These are phyloP conservation scores for Phallusia fumigata DNA, from an alignment of 23 tunicate genomes.

Conservation along the genomic window DNA sequence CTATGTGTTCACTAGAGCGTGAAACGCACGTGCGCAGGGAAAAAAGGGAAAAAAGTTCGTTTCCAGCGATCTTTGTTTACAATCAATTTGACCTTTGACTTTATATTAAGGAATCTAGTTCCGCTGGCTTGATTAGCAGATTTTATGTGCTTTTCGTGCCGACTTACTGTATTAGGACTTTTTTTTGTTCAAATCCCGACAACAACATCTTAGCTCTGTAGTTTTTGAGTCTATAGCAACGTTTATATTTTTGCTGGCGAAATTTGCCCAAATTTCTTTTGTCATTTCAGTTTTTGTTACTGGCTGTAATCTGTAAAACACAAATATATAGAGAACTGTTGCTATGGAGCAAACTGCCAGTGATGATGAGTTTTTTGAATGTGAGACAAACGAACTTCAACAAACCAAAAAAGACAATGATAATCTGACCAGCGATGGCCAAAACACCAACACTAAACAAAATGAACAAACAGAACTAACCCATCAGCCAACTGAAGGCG, in stretches of 20 bases:
- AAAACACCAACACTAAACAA: no score
- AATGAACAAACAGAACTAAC: background rate
- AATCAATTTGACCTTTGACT: background rate
- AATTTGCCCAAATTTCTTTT: no score
- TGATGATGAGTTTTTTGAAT: constrained; percentile 3
- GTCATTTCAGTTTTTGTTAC: no score
- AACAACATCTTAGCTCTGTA: no score
- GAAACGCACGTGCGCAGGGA: background rate
- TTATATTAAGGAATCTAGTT: background rate
- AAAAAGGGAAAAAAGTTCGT: background rate
- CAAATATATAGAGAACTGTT: no score
- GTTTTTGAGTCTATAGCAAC: no score
- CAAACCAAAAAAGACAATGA: no score
- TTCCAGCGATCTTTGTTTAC: background rate
- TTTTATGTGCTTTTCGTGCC: background rate
- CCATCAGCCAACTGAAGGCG: no score
- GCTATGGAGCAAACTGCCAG: background rate
- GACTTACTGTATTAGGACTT: background rate
- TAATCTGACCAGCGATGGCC: no score
- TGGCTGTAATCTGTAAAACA: no score
- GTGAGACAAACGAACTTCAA: background rate
- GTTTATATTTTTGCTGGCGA: no score
- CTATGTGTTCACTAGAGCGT: background rate
- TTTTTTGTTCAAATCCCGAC: no score
- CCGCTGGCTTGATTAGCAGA: background rate